Evolutionary conservation across 2,113 vertebrate genomes (phyloP).

Genomic region (Oceanites oceanicus): DNA sequence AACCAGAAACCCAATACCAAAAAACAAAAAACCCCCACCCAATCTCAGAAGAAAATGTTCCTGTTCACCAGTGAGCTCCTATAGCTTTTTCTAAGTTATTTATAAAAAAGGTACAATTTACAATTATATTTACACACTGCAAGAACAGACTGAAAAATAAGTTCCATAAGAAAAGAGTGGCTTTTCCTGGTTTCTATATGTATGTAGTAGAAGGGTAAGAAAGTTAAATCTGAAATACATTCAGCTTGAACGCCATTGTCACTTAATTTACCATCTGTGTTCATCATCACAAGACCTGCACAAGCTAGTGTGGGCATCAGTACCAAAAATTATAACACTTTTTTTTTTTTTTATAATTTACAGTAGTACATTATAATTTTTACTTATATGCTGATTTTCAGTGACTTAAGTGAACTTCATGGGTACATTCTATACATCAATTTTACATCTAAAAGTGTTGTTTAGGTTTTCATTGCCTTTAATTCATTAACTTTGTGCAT

Average conservation of each 20-base stretch:
- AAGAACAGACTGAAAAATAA: background rate
- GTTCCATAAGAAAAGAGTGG: background rate
- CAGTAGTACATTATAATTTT: background rate
- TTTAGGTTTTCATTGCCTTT: background rate
- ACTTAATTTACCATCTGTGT: background rate
- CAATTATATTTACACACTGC: background rate
- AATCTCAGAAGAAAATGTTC: background rate
- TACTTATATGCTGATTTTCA: background rate
- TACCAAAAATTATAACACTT: background rate
- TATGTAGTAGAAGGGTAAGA: background rate
- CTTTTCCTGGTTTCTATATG: background rate
- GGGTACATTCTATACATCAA: background rate
- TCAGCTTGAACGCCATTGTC: background rate
- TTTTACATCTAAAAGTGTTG: background rate
- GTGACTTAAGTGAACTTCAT: background rate
- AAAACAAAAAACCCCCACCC: accelerated
- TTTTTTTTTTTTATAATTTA: background rate
- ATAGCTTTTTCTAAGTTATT: background rate
- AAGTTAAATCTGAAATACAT: background rate
- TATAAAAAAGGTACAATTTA: background rate
- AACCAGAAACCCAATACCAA: background rate
- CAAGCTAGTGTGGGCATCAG: background rate
- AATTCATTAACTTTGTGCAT: background rate
- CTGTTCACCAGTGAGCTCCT: background rate
- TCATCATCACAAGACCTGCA: background rate